These are phyloP conservation scores for Hemicordylus capensis DNA, from an alignment of 2,113 vertebrate genomes.

Conservation along the genomic window DNA sequence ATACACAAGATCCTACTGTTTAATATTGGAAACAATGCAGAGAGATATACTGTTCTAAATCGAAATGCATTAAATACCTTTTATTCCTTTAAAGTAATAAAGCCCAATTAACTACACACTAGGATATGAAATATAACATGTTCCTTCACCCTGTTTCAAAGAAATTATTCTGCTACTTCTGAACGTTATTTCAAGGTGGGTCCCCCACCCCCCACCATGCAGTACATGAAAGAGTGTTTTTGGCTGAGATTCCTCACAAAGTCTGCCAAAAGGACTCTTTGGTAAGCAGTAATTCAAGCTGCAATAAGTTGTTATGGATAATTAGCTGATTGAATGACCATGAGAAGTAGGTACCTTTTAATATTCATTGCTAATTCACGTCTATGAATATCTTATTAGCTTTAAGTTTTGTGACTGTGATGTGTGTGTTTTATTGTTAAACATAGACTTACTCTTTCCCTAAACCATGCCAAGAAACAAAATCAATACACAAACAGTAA, in stretches of 20 bases:
- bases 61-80: neutral
- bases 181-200: conserved; percentile 40
- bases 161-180: conserved; percentile 40
- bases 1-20: conserved; percentile 40
- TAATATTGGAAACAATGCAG: conserved; percentile 15
- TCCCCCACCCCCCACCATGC: conserved; percentile 44
- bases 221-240: conserved; percentile 48
- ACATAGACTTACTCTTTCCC: conserved; percentile 13
- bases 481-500: conserved; percentile 22
- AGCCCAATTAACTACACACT: conserved; percentile 55
- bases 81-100: conserved; percentile 43
- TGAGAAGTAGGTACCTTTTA: conserved; percentile 42
- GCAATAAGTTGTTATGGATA: conserved; percentile 58
- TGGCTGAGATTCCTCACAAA: conserved; percentile 23
- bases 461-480: conserved; percentile 30
- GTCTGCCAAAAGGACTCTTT: conserved; percentile 57
- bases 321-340: conserved; percentile 64
- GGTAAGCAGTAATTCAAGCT: conserved; percentile 57
- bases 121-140: conserved; percentile 9
- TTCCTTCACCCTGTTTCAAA: conserved; percentile 15
- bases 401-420: conserved; percentile 51
- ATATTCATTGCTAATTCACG: conserved; percentile 58
- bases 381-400: conserved; percentile 57
- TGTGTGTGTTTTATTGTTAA: conserved; percentile 25
- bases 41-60: neutral